Evolutionary conservation across 2,888 invertebrate species (phyloP).

Genomic region (Oxyteleia sp.): DNA sequence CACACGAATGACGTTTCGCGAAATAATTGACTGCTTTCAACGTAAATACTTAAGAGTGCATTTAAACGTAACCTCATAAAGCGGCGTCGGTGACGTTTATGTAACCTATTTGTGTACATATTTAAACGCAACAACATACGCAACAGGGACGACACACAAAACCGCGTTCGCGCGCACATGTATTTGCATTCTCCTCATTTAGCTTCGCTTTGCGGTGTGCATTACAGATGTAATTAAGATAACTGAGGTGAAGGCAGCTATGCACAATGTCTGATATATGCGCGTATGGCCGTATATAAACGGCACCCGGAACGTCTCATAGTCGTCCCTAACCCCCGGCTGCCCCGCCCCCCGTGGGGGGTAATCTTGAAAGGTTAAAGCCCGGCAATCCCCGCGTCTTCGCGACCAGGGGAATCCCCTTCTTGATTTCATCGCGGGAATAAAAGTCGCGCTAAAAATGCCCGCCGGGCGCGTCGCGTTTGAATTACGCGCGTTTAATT

Average conservation of each 20-base stretch:
- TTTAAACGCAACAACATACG: conserved; percentile 43
- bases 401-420: no score
- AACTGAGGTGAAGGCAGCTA: conserved; percentile 86
- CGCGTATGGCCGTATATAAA: conserved; percentile 78
- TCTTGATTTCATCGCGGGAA: neutral
- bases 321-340: no score
- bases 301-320: conserved; percentile 75
- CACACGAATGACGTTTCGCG: conserved; percentile 20
- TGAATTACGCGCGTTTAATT: conserved; percentile 5
- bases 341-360: no score
- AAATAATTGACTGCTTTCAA: conserved; percentile 40
- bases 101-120: conserved; percentile 50
- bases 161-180: conserved; percentile 67
- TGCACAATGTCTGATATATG: conserved; percentile 86
- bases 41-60: conserved; percentile 47
- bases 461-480: neutral
- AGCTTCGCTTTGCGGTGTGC: conserved; percentile 82
- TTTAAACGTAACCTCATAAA: conserved; percentile 70
- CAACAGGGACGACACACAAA: conserved; percentile 46
- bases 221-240: conserved; percentile 87
- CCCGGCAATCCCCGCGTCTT: conserved; percentile 62
- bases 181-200: conserved; percentile 71
- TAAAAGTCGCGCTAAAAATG: no score
- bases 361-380: conserved; percentile 76
- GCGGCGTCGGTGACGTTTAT: conserved; percentile 46